Evolutionary conservation across 2,888 invertebrate species (phyloP).

Genomic region (Drymonia ruficornis): DNA sequence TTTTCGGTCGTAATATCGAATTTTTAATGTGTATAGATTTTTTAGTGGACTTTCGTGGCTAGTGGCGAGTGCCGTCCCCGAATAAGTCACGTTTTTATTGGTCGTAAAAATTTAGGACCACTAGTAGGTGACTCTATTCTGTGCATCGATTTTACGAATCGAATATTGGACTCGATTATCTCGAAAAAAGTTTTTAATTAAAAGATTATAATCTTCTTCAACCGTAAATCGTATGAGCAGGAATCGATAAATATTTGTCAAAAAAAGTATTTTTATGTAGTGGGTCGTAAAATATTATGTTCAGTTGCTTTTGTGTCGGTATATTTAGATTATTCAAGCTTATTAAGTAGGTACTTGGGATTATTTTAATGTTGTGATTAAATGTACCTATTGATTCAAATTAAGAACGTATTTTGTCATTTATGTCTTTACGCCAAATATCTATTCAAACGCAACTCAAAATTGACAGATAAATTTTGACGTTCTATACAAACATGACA

Average conservation of each 20-base stretch:
- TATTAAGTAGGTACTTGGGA: background rate
- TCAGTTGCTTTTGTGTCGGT: constrained; percentile 14
- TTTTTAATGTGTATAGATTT: constrained; percentile 63
- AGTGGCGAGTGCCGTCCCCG: constrained; percentile 59
- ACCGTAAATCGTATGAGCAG: constrained; percentile 49
- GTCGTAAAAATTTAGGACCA: constrained; percentile 76
- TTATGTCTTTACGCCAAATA: no score
- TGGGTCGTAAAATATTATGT: constrained; percentile 29
- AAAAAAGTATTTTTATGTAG: constrained; percentile 41
- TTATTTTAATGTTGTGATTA: background rate
- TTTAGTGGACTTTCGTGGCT: constrained; percentile 47
- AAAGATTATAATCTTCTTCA: constrained; percentile 55
- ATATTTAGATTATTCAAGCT: background rate
- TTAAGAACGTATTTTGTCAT: no score
- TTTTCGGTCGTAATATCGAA: constrained; percentile 81
- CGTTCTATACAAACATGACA: no score
- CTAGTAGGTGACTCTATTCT: constrained; percentile 61
- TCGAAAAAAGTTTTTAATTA: constrained; percentile 51
- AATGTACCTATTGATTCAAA: no score
- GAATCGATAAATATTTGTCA: constrained; percentile 51
- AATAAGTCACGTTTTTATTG: constrained; percentile 81
- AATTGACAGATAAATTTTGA: no score
- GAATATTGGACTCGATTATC: constrained; percentile 45
- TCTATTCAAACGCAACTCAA: no score
- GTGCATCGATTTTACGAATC: constrained; percentile 59